Percentiles rank a stretch among this genome's conserved stretches.
Evolutionary conservation across 2,797 vertebrate species (phyloP).

Genomic region (Siniperca obscura): DNA sequence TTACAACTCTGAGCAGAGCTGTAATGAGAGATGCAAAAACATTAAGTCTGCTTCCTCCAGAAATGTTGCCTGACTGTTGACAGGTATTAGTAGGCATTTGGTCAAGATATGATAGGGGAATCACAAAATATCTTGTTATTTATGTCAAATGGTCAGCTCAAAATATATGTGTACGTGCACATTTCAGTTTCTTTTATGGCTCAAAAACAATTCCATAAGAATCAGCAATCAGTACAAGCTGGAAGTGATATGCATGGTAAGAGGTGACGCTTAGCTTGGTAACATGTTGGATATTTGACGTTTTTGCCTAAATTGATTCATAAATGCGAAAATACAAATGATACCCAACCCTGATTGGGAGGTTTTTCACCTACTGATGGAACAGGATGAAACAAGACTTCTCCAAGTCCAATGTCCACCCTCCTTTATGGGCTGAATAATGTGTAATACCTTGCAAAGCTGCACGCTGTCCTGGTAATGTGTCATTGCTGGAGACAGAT

Average conservation of each 20-base stretch:
- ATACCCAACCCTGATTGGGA: background rate
- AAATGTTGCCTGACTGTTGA: slow-evolving; percentile 14
- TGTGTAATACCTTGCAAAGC: slow-evolving; percentile 51
- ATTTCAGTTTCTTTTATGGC: background rate
- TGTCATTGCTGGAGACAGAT: slow-evolving; percentile 62
- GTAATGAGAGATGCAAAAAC: slow-evolving; percentile 1
- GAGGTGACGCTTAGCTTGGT: background rate
- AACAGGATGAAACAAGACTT: slow-evolving; percentile 28
- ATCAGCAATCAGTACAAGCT: background rate
- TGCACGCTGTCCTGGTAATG: slow-evolving; percentile 56
- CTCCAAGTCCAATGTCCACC: slow-evolving; percentile 19
- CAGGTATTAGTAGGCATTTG: background rate
- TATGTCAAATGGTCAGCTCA: background rate
- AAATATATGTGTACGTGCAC: background rate
- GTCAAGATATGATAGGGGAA: background rate
- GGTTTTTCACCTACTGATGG: slow-evolving; percentile 8
- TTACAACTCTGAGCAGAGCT: slow-evolving; percentile 36
- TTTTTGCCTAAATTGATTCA: background rate
- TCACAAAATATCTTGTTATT: background rate
- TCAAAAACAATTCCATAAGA: background rate
- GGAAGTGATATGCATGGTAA: background rate
- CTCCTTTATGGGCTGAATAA: slow-evolving; percentile 32
- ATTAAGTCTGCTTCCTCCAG: background rate
- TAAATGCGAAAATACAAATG: background rate
- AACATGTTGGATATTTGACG: background rate